A percentile compares a stretch with the other conserved stretches of the same genome.
These are phyloP conservation scores for Hyperopisus bebe DNA, from an alignment of 2,113 vertebrate genomes.

Conservation along the genomic window DNA sequence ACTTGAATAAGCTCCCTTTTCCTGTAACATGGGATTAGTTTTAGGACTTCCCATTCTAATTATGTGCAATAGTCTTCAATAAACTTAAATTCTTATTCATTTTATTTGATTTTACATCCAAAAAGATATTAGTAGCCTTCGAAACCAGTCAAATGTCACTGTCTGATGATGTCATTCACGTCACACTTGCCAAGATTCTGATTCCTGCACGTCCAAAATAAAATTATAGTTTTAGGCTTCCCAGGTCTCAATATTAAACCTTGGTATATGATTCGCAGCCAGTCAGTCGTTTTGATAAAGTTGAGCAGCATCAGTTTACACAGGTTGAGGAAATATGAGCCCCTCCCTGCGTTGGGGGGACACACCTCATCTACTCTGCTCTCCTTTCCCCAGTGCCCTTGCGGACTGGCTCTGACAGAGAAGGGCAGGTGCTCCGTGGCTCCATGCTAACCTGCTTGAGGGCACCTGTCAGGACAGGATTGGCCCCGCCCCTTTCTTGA, in stretches of 20 bases:
- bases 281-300: background rate
- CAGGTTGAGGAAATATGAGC: background rate
- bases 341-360: background rate
- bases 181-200: background rate
- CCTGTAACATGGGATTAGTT: background rate
- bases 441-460: conserved; percentile 33
- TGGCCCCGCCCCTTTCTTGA: conserved; percentile 23
- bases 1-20: background rate
- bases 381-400: conserved; percentile 14
- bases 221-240: background rate
- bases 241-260: background rate
- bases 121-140: background rate
- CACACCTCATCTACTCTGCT: conserved; percentile 1
- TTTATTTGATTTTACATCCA: background rate
- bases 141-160: background rate
- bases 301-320: conserved; percentile 8
- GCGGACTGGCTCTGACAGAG: conserved; percentile 36
- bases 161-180: background rate
- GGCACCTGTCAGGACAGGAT: conserved; percentile 32
- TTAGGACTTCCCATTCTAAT: background rate
- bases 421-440: conserved; percentile 43
- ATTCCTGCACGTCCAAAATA: background rate
- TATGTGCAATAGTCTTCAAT: background rate
- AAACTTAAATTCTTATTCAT: background rate
- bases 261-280: background rate